A percentile compares a stretch with the other conserved stretches of the same genome.
These are phyloP conservation scores for Bufotes viridis DNA, from an alignment of 2,797 vertebrate species.

Conservation along the genomic window DNA sequence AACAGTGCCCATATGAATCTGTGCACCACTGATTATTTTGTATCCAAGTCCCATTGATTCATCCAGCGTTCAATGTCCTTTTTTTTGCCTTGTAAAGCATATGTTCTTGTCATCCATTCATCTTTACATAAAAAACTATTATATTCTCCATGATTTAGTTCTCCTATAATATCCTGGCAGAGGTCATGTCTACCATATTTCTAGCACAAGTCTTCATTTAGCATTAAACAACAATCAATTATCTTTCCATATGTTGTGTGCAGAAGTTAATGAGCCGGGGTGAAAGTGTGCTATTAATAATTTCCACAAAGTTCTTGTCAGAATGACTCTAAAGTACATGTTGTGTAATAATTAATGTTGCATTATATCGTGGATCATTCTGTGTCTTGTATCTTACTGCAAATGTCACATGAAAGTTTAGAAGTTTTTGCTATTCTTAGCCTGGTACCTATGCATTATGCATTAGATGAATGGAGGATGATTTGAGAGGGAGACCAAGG, in stretches of 20 bases:
- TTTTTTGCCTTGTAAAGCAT: neutral
- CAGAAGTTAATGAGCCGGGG: conserved; percentile 17
- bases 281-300: conserved; percentile 31
- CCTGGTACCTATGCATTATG: conserved; percentile 19
- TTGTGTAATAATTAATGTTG: conserved; percentile 47
- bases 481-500: conserved; percentile 2
- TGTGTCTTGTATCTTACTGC: conserved; percentile 28
- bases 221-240: neutral
- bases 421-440: conserved; percentile 46
- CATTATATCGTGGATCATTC: conserved; percentile 25
- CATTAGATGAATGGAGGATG: conserved; percentile 37
- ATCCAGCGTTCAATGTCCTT: neutral
- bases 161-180: neutral
- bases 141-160: neutral
- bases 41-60: neutral
- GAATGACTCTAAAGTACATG: conserved; percentile 22
- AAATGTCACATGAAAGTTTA: conserved; percentile 46
- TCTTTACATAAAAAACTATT: neutral
- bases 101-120: neutral
- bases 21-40: too few species aligned
- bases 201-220: conserved; percentile 10
- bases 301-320: conserved; percentile 37
- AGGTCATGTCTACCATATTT: neutral
- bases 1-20: neutral
- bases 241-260: conserved; percentile 3